Conservation (phyloP, 1,140 invertebrate species). For the Sarcophaga peregrina region DNA sequence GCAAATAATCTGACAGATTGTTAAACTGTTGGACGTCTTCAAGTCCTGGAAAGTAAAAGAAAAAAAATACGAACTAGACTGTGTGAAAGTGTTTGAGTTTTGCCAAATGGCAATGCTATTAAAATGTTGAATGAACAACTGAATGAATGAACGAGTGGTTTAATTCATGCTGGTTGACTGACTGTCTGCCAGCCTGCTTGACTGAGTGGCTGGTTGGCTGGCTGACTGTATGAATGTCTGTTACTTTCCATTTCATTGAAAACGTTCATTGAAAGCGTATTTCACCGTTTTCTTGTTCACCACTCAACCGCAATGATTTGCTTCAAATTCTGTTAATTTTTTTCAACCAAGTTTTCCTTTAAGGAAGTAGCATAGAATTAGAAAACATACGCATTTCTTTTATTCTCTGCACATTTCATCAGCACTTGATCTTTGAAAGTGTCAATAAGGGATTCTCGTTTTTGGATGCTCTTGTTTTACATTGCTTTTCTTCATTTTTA, state of each 20-base stretch:
- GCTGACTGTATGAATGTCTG: neutral
- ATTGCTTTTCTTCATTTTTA: too few relatives aligned
- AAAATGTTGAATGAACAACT: neutral
- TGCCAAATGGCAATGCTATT: neutral
- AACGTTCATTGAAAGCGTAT: neutral
- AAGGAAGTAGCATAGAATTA: neutral
- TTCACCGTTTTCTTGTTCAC: neutral
- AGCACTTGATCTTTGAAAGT: slow-evolving; percentile 4
- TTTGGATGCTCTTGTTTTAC: neutral
- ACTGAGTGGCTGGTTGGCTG: neutral
- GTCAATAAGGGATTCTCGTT: neutral
- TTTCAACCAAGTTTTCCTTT: neutral
- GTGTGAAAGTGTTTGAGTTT: neutral
- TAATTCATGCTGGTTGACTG: slow-evolving; percentile 32
- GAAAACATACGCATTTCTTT: neutral
- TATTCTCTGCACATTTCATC: neutral
- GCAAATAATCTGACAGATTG: slow-evolving; percentile 34
- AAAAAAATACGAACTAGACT: neutral
- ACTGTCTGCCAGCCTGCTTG: neutral
- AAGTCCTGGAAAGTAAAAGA: neutral
- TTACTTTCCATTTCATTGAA: slow-evolving; percentile 15
- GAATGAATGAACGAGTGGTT: slow-evolving; percentile 26
- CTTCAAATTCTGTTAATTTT: neutral
- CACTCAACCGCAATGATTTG: neutral
- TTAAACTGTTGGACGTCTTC: slow-evolving; percentile 32